These are phyloP conservation scores for Paratrypauchen microcephalus DNA, from an alignment of 2,797 vertebrate genomes.

Conservation along the genomic window DNA sequence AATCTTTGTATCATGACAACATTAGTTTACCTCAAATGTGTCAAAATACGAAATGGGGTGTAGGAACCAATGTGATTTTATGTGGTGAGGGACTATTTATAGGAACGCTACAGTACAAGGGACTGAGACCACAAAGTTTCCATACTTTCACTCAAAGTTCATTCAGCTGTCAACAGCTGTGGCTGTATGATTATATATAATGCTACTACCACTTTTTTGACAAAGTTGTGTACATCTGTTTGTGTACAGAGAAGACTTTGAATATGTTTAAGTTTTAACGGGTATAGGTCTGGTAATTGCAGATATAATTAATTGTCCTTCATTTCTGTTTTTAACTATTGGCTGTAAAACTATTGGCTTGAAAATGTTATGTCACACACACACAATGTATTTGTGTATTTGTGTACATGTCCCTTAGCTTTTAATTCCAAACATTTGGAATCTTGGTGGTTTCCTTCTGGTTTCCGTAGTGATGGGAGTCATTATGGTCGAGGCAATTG, in stretches of 20 bases:
- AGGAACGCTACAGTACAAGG: not conserved
- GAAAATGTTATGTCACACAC: not conserved
- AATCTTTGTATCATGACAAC: not conserved
- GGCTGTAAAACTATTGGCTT: not conserved
- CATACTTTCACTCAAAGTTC: too few relatives aligned
- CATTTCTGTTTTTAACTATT: not conserved
- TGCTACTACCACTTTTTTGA: not conserved
- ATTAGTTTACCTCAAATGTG: not conserved
- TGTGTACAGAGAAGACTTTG: too few relatives aligned
- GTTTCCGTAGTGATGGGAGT: conserved; percentile 65
- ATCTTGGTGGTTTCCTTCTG: conserved; percentile 69
- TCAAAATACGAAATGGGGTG: not conserved
- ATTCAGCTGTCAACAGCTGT: not conserved
- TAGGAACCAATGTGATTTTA: not conserved
- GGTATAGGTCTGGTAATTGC: too few relatives aligned
- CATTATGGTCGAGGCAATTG: conserved; percentile 40
- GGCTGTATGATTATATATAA: not conserved
- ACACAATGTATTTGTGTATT: conserved; percentile 10
- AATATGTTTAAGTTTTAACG: too few relatives aligned
- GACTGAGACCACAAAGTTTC: not conserved
- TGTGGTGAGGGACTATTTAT: not conserved
- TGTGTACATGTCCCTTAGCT: conserved; percentile 21
- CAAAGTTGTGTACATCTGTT: not conserved
- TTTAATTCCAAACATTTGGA: conserved; percentile 68
- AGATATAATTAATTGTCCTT: not conserved